Evolutionary conservation across 2,113 vertebrate species (phyloP).

Genomic region (Hippocampus abdominalis): DNA sequence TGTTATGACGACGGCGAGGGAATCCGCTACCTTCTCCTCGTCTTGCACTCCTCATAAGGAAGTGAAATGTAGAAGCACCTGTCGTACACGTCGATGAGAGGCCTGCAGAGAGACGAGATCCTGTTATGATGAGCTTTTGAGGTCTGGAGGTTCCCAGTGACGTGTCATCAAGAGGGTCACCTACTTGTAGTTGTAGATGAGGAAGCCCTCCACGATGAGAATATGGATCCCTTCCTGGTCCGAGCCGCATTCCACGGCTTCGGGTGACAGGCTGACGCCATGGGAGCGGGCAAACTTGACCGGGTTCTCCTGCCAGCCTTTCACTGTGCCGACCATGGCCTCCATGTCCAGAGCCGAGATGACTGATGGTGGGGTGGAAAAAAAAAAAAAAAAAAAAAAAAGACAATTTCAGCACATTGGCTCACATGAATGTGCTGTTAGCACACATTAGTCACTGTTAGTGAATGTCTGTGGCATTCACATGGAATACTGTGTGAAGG

Average conservation of each 20-base stretch:
- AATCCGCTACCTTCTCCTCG: slow-evolving; percentile 81
- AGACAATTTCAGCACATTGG: slow-evolving; percentile 30
- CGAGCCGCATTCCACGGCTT: slow-evolving; percentile 45
- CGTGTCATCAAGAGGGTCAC: neutral
- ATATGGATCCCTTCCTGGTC: slow-evolving; percentile 74
- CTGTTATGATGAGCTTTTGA: neutral
- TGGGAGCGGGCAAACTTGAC: slow-evolving; percentile 79
- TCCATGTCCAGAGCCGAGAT: slow-evolving; percentile 79
- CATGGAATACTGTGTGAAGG: slow-evolving; percentile 15
- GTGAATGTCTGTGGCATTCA: slow-evolving; percentile 55
- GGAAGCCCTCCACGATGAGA: slow-evolving; percentile 91
- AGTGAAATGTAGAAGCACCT: slow-evolving; percentile 86
- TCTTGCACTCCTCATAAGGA: slow-evolving; percentile 92
- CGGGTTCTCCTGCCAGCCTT: slow-evolving; percentile 78
- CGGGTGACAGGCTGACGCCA: slow-evolving; percentile 65
- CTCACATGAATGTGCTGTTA: slow-evolving; percentile 37
- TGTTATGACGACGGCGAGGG: neutral
- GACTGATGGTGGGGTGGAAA: slow-evolving; percentile 57
- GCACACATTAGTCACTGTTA: slow-evolving; percentile 41
- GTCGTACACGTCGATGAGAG: slow-evolving; percentile 83
- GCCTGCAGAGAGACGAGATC: slow-evolving; percentile 65
- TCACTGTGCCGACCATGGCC: slow-evolving; percentile 75
- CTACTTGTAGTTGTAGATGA: slow-evolving; percentile 90
- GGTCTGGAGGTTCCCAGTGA: neutral
- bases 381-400: slow-evolving; percentile 33